Evolutionary conservation across 1,140 invertebrate genomes (phyloP).

Genomic region (Euwallacea similis): DNA sequence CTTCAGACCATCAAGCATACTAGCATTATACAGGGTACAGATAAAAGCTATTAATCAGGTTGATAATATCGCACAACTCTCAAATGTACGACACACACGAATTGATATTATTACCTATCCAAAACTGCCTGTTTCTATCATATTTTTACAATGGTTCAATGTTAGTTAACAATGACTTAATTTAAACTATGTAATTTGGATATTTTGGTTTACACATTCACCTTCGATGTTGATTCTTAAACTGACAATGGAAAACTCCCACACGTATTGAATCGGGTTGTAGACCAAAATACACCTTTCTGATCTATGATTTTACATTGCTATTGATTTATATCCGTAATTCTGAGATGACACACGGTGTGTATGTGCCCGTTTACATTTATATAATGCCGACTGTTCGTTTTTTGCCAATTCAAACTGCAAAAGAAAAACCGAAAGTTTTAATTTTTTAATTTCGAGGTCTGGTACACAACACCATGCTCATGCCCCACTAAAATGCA

Average conservation of each 20-base stretch:
- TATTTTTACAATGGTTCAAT: constrained; percentile 13
- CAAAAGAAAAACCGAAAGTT: constrained; percentile 26
- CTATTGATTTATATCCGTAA: background rate
- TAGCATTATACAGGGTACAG: background rate
- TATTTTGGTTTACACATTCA: background rate
- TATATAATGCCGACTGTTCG: constrained; percentile 29
- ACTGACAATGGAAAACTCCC: background rate
- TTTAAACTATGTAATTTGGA: background rate
- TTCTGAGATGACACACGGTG: constrained; percentile 9
- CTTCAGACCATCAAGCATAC: background rate
- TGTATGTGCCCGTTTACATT: constrained; percentile 26
- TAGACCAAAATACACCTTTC: constrained; percentile 20
- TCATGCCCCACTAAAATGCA: constrained; percentile 14
- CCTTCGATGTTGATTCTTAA: background rate
- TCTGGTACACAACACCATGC: constrained; percentile 16
- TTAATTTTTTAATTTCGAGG: background rate
- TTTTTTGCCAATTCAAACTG: constrained; percentile 35
- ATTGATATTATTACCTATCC: background rate
- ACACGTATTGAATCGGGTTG: background rate
- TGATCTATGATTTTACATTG: no score
- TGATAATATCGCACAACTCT: background rate
- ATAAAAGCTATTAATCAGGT: background rate
- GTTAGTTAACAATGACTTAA: constrained; percentile 16
- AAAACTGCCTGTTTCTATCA: background rate
- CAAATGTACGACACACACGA: constrained; percentile 16